Evolutionary conservation across 2,113 vertebrate genomes (phyloP), one percentile per base, ranked within the genome.

Genomic region (Trematocara zebra): DNA sequence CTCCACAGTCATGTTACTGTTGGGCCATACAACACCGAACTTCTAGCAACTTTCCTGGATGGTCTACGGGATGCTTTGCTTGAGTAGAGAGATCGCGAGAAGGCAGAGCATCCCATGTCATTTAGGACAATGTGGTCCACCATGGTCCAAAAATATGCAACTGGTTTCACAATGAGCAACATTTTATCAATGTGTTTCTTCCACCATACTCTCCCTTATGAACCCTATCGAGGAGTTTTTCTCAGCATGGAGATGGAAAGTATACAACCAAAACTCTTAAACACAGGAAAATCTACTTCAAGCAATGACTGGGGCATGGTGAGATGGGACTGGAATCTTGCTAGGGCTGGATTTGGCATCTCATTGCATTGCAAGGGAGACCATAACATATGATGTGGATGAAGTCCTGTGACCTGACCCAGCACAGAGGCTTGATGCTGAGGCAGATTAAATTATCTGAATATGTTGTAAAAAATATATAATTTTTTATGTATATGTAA

Each of bases 281-380:
- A 52, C 51, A 20, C 1, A n/a, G 49, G 51, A 0, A 53, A 53
- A 11, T 53, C n/a, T 4, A 2, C 52, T 23, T 53, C 52, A 53
- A 53, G 10, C n/a, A 53, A 0, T 53, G 52, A 53, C 0, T 51
- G 49, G 8, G 0, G 9, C 51, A 53, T 53, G 51, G 9, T 20
- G 51, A 53, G 51, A 53, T 53, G 1, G 2, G 51, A 53, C 0
- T 20, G 51, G 51, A 53, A 2, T 53, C 1, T 53, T 53, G 51
- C 51, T 0, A 2, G n/a, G 10, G n/a, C 52, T 53, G 52, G 10
- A 53, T 53, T 53, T 2, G 10, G 2, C 18, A 53, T 53, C n/a
- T 6, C 2, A 0, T 11, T 23, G 1, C 52, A 53, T 53, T 2
- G 52, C 52, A 53, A 23, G n/a, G n/a, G 52, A 53, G 10, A 23